Percentiles rank a stretch among this genome's conserved stretches.
Evolutionary conservation across 2,113 vertebrate species (phyloP).

Genomic region (Oxygymnocypris stewartii): DNA sequence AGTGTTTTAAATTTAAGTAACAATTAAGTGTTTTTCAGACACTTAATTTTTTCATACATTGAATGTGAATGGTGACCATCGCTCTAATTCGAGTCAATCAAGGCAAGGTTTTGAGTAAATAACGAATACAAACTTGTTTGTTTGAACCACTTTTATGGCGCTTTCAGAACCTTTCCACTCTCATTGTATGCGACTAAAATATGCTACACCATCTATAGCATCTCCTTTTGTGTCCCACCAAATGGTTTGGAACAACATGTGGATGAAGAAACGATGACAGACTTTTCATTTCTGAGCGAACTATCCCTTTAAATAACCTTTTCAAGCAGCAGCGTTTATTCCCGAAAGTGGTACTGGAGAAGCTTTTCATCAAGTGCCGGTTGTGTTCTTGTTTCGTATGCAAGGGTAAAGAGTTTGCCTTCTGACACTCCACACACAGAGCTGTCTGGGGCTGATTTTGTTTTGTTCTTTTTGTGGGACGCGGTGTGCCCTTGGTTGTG

Average conservation of each 20-base stretch:
- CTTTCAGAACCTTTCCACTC: background rate
- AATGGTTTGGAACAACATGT: background rate
- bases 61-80: background rate
- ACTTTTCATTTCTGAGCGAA: background rate
- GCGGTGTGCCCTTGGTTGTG: background rate
- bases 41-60: background rate
- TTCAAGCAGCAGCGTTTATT: background rate
- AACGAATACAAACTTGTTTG: no score
- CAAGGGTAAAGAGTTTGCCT: slow-evolving; percentile 21
- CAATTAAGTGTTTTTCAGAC: no score
- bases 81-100: no score
- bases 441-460: background rate
- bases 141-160: background rate
- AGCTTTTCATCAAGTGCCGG: background rate
- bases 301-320: slow-evolving; percentile 1
- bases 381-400: background rate
- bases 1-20: no score
- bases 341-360: background rate
- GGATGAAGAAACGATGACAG: background rate
- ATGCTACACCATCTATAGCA: background rate
- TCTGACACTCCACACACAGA: slow-evolving; percentile 5
- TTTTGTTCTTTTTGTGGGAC: slow-evolving; percentile 20
- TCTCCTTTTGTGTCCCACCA: background rate
- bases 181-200: background rate
- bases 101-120: no score